phyloP scores from a whole-genome alignment of 2,888 invertebrate genomes.

The Labia minor region DNA sequence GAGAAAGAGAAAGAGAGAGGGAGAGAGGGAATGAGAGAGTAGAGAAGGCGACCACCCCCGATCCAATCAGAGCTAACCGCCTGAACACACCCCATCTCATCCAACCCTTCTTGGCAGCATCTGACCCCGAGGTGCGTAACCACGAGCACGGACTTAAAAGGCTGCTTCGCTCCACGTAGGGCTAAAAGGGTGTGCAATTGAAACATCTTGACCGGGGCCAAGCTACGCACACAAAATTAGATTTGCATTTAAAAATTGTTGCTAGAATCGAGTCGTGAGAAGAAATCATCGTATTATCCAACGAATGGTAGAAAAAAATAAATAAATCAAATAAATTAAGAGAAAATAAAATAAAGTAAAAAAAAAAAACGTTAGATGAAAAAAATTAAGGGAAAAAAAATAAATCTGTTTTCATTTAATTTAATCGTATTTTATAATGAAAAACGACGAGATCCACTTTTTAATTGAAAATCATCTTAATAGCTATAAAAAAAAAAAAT shows the following conservation, averaged over 20 bases:
- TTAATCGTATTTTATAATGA: no score
- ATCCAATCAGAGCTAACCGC: not conserved
- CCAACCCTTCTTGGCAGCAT: not conserved
- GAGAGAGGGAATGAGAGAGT: no score
- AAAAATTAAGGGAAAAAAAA: no score
- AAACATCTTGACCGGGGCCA: not conserved
- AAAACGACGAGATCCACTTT: no score
- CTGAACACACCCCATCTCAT: not conserved
- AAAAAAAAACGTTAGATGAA: not conserved
- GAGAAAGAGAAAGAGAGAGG: no score
- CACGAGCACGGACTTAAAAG: not conserved
- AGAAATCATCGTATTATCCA: not conserved
- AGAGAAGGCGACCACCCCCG: not conserved
- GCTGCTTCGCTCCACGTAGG: not conserved
- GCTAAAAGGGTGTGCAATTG: not conserved
- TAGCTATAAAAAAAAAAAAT: no score
- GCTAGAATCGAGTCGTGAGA: no score
- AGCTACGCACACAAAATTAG: not conserved
- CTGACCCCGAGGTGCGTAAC: not conserved
- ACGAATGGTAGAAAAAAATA: not conserved
- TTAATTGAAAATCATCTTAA: no score
- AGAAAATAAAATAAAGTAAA: not conserved
- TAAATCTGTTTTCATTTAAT: not conserved
- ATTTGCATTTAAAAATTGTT: not conserved
- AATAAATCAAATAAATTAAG: not conserved